phyloP scores from a whole-genome alignment of 2,113 vertebrate genomes.

The Xenopus borealis region DNA sequence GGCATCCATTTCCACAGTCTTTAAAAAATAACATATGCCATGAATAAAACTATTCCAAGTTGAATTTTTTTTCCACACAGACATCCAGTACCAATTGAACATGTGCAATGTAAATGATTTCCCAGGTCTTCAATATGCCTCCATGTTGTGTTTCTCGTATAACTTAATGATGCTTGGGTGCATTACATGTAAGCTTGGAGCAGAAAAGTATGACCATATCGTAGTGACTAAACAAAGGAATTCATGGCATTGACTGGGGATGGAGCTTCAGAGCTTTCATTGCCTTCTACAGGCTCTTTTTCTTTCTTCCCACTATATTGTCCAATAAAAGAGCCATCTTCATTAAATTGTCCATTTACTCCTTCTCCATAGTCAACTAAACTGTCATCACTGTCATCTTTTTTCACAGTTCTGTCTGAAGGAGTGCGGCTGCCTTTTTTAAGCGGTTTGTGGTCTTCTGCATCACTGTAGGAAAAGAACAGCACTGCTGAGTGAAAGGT shows the following conservation, averaged over 20 bases:
- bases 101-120: slow-evolving; percentile 9
- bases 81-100: slow-evolving; percentile 45
- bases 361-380: slow-evolving; percentile 98
- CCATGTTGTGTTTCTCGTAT: slow-evolving; percentile 47
- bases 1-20: slow-evolving; percentile 55
- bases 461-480: slow-evolving; percentile 79
- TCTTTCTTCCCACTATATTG: slow-evolving; percentile 95
- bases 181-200: slow-evolving; percentile 57
- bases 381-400: slow-evolving; percentile 95
- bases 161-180: slow-evolving; percentile 33
- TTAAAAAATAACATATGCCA: slow-evolving; percentile 45
- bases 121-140: slow-evolving; percentile 34
- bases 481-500: slow-evolving; percentile 9
- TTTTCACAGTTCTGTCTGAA: slow-evolving; percentile 94
- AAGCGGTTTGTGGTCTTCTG: slow-evolving; percentile 94
- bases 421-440: slow-evolving; percentile 92
- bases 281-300: slow-evolving; percentile 86
- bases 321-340: slow-evolving; percentile 98
- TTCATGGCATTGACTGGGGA: slow-evolving; percentile 96
- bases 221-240: slow-evolving; percentile 84
- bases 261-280: slow-evolving; percentile 91
- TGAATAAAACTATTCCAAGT: slow-evolving; percentile 48
- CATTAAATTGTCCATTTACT: slow-evolving; percentile 96
- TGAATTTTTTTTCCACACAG: slow-evolving; percentile 48
- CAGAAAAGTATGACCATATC: slow-evolving; percentile 41